Evolutionary conservation across 2,113 vertebrate species (phyloP).

Genomic region (Nyctibius bracteatus): DNA sequence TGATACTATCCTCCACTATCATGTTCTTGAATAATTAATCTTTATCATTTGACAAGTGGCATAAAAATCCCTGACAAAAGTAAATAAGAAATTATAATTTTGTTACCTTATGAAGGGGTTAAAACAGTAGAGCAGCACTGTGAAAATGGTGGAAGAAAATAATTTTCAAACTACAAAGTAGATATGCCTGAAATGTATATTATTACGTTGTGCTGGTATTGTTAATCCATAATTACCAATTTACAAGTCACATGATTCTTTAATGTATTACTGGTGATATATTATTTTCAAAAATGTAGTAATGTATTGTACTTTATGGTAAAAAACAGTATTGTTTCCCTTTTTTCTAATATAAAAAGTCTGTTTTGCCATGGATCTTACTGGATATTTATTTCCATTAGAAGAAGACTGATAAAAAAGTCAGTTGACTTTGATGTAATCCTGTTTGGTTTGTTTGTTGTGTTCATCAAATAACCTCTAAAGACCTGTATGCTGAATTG

Average conservation of each 20-base stretch:
- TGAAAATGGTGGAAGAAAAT: not conserved
- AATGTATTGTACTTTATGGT: not conserved
- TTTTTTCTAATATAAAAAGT: not conserved
- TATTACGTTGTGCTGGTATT: not conserved
- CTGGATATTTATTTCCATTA: not conserved
- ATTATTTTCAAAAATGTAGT: not conserved
- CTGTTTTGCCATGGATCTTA: not conserved
- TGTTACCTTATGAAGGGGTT: not conserved
- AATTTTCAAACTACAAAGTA: not conserved
- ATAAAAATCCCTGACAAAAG: not conserved
- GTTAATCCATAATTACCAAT: not conserved
- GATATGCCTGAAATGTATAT: not conserved
- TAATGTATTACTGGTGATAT: not conserved
- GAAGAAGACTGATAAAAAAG: not conserved
- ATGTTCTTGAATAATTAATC: not conserved
- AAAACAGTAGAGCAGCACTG: not conserved
- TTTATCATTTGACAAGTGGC: not conserved
- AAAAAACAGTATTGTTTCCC: not conserved
- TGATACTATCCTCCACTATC: not conserved
- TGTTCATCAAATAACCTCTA: not conserved
- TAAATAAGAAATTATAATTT: not conserved
- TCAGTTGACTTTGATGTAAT: not conserved
- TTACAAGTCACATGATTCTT: not conserved
- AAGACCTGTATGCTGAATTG: not conserved
- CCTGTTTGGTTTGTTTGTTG: not conserved